Evolutionary conservation across 2,797 vertebrate species (phyloP).

Genomic region (Chiloscyllium punctatum): DNA sequence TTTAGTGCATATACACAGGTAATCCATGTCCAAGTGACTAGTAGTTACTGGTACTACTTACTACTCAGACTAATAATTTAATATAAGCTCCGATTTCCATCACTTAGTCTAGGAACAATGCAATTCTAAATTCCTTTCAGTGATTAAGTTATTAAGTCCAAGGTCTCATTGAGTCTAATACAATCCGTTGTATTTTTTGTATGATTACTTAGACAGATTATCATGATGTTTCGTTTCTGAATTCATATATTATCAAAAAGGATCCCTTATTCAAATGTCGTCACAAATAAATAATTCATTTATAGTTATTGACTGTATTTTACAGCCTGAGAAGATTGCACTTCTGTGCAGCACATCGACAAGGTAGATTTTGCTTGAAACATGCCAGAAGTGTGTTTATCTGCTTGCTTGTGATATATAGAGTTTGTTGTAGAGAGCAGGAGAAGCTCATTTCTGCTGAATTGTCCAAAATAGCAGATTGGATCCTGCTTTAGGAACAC

Average conservation of each 20-base stretch:
- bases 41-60: conserved; percentile 44
- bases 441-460: background rate
- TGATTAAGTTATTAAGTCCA: background rate
- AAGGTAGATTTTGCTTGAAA: background rate
- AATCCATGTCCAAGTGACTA: conserved; percentile 16
- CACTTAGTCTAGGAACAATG: background rate
- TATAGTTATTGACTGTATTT: background rate
- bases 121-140: background rate
- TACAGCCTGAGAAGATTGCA: background rate
- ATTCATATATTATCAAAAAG: background rate
- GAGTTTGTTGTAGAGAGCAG: background rate
- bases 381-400: background rate
- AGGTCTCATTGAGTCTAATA: background rate
- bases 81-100: background rate
- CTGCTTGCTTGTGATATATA: background rate
- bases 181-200: background rate
- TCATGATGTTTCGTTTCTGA: background rate
- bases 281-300: background rate
- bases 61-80: background rate
- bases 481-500: background rate
- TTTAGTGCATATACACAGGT: conserved; percentile 98
- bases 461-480: background rate
- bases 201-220: background rate
- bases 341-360: background rate
- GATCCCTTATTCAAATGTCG: background rate